Percentiles rank a stretch among this genome's conserved stretches.
phyloP scores from a whole-genome alignment of 2,797 vertebrate species.

The Buphagus erythrorhynchus region DNA sequence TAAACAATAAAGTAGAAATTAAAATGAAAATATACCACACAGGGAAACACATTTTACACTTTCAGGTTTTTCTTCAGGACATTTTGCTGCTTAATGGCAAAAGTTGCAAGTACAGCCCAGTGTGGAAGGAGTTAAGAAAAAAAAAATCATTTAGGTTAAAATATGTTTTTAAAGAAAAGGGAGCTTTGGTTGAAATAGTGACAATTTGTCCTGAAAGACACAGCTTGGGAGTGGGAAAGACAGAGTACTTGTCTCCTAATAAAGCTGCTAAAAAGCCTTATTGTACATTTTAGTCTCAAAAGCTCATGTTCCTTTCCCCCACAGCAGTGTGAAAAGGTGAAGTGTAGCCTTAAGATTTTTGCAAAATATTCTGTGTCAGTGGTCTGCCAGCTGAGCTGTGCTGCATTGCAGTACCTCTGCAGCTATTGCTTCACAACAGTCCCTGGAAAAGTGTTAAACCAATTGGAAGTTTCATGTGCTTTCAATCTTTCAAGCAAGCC shows the following conservation, averaged over 20 bases:
- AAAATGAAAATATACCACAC: neutral
- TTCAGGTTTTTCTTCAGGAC: neutral
- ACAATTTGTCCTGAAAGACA: neutral
- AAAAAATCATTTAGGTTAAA: neutral
- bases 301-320: neutral
- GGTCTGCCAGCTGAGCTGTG: neutral
- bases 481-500: neutral
- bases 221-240: neutral
- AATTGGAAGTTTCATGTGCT: neutral
- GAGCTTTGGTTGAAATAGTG: neutral
- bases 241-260: neutral
- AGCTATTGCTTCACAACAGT: neutral
- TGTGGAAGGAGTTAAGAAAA: neutral
- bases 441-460: neutral
- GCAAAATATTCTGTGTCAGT: neutral
- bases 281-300: neutral
- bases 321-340: neutral
- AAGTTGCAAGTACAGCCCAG: neutral
- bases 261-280: neutral
- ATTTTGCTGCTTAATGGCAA: neutral
- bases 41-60: neutral
- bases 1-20: neutral
- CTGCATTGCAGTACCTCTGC: conserved; percentile 59
- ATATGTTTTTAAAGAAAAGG: neutral
- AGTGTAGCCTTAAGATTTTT: neutral